Conservation (phyloP, 2,113 vertebrate species). For the Ovis canadensis region DNA sequence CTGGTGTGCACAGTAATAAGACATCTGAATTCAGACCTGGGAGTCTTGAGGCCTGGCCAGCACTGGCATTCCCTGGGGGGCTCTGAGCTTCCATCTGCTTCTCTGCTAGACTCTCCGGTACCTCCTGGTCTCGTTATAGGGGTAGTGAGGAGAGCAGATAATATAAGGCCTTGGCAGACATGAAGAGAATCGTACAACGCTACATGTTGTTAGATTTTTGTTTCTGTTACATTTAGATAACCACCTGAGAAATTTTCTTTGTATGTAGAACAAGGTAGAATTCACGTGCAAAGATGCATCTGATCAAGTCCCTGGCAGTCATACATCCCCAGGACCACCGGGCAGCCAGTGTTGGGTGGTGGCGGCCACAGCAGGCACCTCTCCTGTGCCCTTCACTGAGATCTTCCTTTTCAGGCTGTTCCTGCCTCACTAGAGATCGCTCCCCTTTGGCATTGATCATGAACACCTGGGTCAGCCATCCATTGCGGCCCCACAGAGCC, state of each 20-base stretch:
- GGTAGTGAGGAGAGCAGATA: background rate
- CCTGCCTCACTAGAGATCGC: background rate
- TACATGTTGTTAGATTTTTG: background rate
- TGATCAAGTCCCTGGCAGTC: accelerated
- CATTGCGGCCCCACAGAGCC: background rate
- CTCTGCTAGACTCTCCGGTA: accelerated
- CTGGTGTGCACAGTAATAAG: background rate
- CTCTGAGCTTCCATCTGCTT: background rate
- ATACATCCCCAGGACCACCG: accelerated
- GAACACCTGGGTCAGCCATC: background rate
- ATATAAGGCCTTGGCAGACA: too few relatives aligned
- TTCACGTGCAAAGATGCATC: accelerated
- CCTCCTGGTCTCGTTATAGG: background rate
- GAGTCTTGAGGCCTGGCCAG: background rate
- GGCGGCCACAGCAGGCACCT: background rate
- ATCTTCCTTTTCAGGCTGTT: too few relatives aligned
- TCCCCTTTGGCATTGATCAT: accelerated
- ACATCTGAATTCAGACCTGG: background rate
- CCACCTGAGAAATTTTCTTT: background rate
- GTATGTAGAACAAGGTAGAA: background rate
- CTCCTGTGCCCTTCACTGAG: accelerated
- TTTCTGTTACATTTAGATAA: background rate
- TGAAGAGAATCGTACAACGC: background rate
- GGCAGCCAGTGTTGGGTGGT: accelerated
- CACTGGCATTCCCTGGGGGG: accelerated